Conservation (phyloP, 2,113 vertebrate species). For the Hassar affinis region DNA sequence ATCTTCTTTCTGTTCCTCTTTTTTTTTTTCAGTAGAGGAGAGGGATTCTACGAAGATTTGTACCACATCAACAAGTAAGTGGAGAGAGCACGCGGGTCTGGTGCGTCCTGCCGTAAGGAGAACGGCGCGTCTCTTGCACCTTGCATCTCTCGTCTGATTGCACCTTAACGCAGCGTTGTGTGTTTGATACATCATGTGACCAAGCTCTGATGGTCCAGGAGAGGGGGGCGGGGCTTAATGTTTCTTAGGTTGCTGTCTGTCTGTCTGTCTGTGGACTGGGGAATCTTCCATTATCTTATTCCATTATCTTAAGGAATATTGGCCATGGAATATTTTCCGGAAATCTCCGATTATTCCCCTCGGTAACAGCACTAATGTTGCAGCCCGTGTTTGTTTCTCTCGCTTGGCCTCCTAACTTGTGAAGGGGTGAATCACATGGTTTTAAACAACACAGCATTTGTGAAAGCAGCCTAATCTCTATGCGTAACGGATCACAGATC, state of each 20-base stretch:
- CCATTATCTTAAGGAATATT: too few species aligned
- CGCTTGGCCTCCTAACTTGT: neutral
- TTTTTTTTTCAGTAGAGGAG: slow-evolving; percentile 63
- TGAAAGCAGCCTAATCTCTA: slow-evolving; percentile 9
- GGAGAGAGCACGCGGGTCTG: slow-evolving; percentile 54
- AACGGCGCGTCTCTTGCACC: neutral
- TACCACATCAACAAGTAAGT: slow-evolving; percentile 75
- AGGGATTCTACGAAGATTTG: slow-evolving; percentile 70
- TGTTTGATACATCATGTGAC: neutral
- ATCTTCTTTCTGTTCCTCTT: neutral
- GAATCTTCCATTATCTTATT: neutral
- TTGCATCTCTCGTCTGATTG: too few species aligned
- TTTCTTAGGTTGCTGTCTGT: too few species aligned
- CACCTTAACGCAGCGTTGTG: too few species aligned
- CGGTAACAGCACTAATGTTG: neutral
- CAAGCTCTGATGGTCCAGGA: neutral
- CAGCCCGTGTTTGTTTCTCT: neutral
- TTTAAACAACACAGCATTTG: neutral
- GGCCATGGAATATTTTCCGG: neutral
- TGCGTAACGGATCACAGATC: neutral
- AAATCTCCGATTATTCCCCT: neutral
- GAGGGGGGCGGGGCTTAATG: too few species aligned
- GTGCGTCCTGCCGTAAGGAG: slow-evolving; percentile 1
- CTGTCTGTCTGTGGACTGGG: neutral
- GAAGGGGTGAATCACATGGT: neutral